Conservation (phyloP, 2,888 invertebrate genomes). For the Drosophila prostipennis region DNA sequence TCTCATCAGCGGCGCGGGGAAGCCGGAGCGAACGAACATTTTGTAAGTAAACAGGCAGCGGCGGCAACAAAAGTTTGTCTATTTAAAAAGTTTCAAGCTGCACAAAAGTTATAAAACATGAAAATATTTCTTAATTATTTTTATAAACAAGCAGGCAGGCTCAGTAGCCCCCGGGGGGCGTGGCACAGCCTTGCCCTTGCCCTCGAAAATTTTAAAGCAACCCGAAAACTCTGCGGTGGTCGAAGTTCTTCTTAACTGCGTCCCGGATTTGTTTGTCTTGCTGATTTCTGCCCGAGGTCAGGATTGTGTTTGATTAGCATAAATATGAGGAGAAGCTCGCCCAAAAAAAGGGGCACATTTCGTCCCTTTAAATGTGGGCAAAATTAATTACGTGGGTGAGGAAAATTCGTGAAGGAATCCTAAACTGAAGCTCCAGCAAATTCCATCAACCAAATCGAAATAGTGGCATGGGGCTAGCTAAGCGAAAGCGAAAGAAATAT, state of each 20-base stretch:
- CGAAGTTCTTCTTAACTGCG: slow-evolving; percentile 39
- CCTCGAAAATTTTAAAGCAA: slow-evolving; percentile 25
- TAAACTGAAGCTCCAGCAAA: slow-evolving; percentile 5
- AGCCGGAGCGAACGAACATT: slow-evolving; percentile 46
- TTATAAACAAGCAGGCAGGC: slow-evolving; percentile 68
- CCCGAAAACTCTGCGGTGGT: slow-evolving; percentile 10
- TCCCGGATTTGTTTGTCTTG: slow-evolving; percentile 69
- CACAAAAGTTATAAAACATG: slow-evolving; percentile 78
- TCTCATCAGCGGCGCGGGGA: slow-evolving; percentile 1
- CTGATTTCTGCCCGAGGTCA: slow-evolving; percentile 74
- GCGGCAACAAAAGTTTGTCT: slow-evolving; percentile 76
- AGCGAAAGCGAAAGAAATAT: slow-evolving; percentile 7
- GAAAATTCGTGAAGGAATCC: slow-evolving; percentile 12
- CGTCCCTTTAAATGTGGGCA: slow-evolving; percentile 39
- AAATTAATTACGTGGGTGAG: slow-evolving; percentile 44
- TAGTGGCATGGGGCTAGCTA: not conserved
- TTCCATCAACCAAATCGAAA: slow-evolving; percentile 10
- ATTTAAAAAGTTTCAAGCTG: slow-evolving; percentile 75
- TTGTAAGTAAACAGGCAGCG: slow-evolving; percentile 72
- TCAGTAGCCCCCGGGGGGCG: slow-evolving; percentile 22
- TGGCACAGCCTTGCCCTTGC: slow-evolving; percentile 27
- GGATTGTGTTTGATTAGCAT: slow-evolving; percentile 79
- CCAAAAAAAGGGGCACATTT: slow-evolving; percentile 29
- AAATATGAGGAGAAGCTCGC: slow-evolving; percentile 49
- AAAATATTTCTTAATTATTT: slow-evolving; percentile 81